Evolutionary conservation across 2,113 vertebrate species (phyloP), one percentile per base, ranked within the genome.

Genomic region (Cynocephalus volans): DNA sequence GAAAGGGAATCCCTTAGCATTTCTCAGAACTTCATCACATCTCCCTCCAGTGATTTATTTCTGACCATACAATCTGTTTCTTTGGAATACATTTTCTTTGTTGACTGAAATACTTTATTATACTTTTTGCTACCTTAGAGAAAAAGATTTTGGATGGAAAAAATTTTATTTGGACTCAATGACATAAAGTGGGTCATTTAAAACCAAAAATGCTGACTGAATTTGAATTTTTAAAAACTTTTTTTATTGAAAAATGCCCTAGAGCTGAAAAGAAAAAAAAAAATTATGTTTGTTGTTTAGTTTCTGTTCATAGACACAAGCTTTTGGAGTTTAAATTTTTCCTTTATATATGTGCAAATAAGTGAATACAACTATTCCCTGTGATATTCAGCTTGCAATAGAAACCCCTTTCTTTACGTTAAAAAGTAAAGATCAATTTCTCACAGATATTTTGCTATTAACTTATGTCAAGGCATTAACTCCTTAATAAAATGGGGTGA

Each of bases 401-500:
- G 79, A 95, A 95, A 94, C 2, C 6, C 50, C 91, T 95, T 81
- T 41, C 28, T 93, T 83, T 69, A 73, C 56, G 92, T 96, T 67
- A 85, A 83, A 75, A 93, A 79, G 11, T 70, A 93, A 91, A 96
- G 84, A 90, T 93, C 3, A 36, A 36, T 64, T 94, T 95, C 50
- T 85, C 21, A 94, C 5, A 41, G 21, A 86, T 82, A 93, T 58
- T 62, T 96, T 87, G 36, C 65, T 76, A 84, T 76, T 93, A 75
- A 95, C 94, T 96, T 94, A 54, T 76, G 13, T 75, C 69, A 95
- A 89, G 31, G 58, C 90, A 81, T 79, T 94, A 94, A 82, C 28
- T 75, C n/a, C 36, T 88, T 58, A 70, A 90, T 90, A 87, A 96
- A 90, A 48, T 75, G 28, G 24, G 84, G 5, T 45, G 50, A 97